Conservation (phyloP, 2,797 vertebrate species). For the Australoheros facetus region DNA sequence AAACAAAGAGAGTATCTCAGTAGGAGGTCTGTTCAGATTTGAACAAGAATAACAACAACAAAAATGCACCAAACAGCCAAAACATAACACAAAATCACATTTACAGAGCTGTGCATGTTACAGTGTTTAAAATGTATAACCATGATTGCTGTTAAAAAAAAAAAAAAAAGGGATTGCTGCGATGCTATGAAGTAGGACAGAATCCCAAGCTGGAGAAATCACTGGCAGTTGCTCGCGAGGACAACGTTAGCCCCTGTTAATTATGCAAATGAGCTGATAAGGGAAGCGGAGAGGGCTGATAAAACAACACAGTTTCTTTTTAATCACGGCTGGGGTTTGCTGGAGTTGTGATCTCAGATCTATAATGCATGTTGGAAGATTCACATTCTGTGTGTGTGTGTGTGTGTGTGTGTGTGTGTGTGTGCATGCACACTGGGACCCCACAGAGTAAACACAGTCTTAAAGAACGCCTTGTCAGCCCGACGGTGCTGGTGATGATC, state of each 20-base stretch:
- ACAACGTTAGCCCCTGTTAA: conserved; percentile 62
- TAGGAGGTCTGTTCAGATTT: no score
- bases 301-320: conserved; percentile 69
- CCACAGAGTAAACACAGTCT: conserved; percentile 59
- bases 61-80: background rate
- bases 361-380: conserved; percentile 66
- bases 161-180: background rate
- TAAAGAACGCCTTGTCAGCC: conserved; percentile 62
- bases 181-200: conserved; percentile 44
- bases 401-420: background rate
- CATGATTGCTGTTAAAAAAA: background rate
- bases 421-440: background rate
- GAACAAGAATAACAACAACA: background rate
- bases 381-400: conserved; percentile 41
- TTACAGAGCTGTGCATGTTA: background rate
- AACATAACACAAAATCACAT: background rate
- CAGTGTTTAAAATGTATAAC: background rate
- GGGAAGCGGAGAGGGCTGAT: conserved; percentile 62
- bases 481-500: conserved; percentile 53
- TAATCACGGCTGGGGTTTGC: conserved; percentile 61
- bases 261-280: conserved; percentile 79
- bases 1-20: no score
- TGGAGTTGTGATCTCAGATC: conserved; percentile 69
- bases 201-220: conserved; percentile 48
- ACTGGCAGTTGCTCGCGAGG: conserved; percentile 37